Conservation (phyloP, 2,888 invertebrate genomes). For the Ophraella communa region DNA sequence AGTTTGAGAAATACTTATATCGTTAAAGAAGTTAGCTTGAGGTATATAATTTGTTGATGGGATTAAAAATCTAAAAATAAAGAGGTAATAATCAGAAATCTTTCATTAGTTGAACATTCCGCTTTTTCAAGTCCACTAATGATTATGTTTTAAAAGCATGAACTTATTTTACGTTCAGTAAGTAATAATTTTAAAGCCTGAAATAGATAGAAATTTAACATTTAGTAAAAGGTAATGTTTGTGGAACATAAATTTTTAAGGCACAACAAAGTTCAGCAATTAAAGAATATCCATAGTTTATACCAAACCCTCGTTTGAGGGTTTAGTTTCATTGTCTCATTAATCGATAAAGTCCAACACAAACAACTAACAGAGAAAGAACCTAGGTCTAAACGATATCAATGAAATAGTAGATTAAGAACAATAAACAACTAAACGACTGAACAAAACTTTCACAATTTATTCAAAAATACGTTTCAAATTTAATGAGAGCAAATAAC, state of each 20-base stretch:
- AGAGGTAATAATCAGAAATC: conserved; percentile 13
- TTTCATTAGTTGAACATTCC: conserved; percentile 3
- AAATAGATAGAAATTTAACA: not conserved
- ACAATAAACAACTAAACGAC: too few species aligned
- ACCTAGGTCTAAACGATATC: too few species aligned
- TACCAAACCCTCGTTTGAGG: too few species aligned
- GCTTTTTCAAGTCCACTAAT: conserved; percentile 1
- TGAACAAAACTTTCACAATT: too few species aligned
- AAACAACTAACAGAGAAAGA: too few species aligned
- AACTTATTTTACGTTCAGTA: not conserved
- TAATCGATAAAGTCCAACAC: too few species aligned
- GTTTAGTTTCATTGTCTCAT: too few species aligned
- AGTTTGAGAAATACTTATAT: conserved; percentile 5
- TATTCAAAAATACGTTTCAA: too few species aligned
- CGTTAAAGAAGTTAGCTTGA: conserved; percentile 6
- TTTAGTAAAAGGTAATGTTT: not conserved
- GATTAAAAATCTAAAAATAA: conserved; percentile 7
- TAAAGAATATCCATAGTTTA: too few species aligned
- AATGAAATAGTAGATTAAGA: too few species aligned
- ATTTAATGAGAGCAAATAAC: too few species aligned
- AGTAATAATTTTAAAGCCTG: not conserved
- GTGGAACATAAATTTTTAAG: not conserved
- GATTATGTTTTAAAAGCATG: not conserved
- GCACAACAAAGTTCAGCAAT: not conserved
- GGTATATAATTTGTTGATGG: conserved; percentile 15